Evolutionary conservation across 1,140 invertebrate species (phyloP).

Genomic region (Solen grandis): DNA sequence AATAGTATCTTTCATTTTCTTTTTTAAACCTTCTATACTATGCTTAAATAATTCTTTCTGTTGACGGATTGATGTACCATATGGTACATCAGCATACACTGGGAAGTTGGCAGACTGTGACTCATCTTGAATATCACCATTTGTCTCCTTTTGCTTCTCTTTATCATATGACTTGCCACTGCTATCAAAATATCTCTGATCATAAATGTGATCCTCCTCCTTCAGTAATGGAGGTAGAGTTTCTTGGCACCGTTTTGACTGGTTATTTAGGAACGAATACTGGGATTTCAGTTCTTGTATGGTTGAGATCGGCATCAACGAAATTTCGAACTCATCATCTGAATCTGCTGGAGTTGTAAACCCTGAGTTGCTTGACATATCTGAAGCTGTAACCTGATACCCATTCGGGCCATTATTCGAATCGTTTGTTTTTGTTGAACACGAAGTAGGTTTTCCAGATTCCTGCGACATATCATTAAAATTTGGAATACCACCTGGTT

Average conservation of each 20-base stretch:
- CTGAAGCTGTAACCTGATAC: neutral
- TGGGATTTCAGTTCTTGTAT: slow-evolving; percentile 35
- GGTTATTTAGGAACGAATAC: slow-evolving; percentile 21
- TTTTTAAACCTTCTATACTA: slow-evolving; percentile 29
- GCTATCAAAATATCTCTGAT: slow-evolving; percentile 38
- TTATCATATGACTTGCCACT: neutral
- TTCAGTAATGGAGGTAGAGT: neutral
- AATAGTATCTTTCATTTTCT: slow-evolving; percentile 20
- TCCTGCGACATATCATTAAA: neutral
- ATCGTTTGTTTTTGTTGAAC: neutral
- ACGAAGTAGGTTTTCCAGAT: neutral
- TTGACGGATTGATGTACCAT: slow-evolving; percentile 47
- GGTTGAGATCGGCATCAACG: slow-evolving; percentile 37
- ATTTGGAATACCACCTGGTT: slow-evolving; percentile 30
- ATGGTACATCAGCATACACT: slow-evolving; percentile 47
- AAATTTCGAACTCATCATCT: slow-evolving; percentile 29
- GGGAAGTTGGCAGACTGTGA: too few relatives aligned
- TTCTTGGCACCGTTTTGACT: slow-evolving; percentile 13
- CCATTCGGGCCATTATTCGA: too few relatives aligned
- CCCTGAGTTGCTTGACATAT: neutral
- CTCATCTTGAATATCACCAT: neutral
- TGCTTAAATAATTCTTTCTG: slow-evolving; percentile 49
- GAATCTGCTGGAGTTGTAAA: neutral
- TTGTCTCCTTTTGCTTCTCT: neutral
- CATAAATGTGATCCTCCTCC: slow-evolving; percentile 42